Evolutionary conservation across 1,140 invertebrate species (phyloP).

Genomic region (Cydia fagiglandana): DNA sequence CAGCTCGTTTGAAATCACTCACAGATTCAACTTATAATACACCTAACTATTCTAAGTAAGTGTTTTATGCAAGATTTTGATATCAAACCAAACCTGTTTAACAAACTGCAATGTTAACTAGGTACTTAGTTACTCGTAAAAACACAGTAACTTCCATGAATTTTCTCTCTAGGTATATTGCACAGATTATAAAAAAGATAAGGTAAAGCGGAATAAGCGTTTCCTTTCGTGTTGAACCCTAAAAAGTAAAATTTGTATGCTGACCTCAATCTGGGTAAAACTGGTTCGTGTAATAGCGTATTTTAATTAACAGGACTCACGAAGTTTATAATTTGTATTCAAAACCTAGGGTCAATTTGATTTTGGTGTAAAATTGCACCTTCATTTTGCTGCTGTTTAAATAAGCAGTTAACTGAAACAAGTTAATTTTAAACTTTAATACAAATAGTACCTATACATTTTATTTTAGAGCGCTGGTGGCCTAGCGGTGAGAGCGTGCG

Average conservation of each 20-base stretch:
- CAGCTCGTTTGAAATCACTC: no score
- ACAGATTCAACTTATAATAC: no score
- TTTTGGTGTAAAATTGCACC: background rate
- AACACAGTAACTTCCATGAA: background rate
- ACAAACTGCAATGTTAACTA: no score
- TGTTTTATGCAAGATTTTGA: no score
- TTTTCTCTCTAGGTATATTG: background rate
- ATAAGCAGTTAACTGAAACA: background rate
- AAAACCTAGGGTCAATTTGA: background rate
- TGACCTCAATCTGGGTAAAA: slow-evolving; percentile 5
- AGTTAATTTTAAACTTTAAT: no score
- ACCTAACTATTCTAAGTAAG: no score
- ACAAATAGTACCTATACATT: no score
- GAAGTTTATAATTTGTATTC: slow-evolving; percentile 9
- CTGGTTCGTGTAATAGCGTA: slow-evolving; percentile 17
- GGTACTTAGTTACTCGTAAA: no score
- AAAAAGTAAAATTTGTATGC: slow-evolving; percentile 21
- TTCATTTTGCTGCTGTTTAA: background rate
- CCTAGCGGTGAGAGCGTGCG: no score
- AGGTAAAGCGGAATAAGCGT: slow-evolving; percentile 2
- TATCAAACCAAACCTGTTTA: no score
- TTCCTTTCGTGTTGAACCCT: slow-evolving; percentile 12
- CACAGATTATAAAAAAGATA: slow-evolving; percentile 12
- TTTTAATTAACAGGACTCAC: slow-evolving; percentile 22
- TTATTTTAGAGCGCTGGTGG: no score